Evolutionary conservation across 2,888 invertebrate species (phyloP).

Genomic region (Zaprionus lineosus): DNA sequence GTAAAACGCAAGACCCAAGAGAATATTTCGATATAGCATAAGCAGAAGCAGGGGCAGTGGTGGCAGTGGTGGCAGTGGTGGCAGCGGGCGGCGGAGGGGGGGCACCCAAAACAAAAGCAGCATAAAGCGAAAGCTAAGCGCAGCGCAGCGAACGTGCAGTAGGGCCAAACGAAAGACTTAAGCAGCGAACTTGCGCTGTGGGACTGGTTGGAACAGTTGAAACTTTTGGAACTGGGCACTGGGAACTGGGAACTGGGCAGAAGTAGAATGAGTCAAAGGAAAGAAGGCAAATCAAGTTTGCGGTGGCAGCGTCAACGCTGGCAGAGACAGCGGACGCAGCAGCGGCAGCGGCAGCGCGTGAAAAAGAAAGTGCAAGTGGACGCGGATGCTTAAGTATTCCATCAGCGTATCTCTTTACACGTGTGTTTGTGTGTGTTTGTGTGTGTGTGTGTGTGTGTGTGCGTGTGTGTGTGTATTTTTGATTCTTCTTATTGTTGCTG

Average conservation of each 20-base stretch:
- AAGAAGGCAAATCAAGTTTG: slow-evolving; percentile 40
- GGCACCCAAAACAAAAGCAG: slow-evolving; percentile 40
- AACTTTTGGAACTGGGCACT: slow-evolving; percentile 8
- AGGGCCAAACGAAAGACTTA: slow-evolving; percentile 71
- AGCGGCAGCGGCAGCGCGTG: slow-evolving; percentile 49
- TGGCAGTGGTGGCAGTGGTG: neutral
- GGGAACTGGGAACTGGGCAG: slow-evolving; percentile 38
- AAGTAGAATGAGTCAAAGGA: slow-evolving; percentile 59
- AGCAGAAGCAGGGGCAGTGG: neutral
- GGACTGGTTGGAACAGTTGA: slow-evolving; percentile 1
- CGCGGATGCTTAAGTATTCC: slow-evolving; percentile 82
- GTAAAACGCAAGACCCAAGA: slow-evolving; percentile 27
- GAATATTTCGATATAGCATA: slow-evolving; percentile 39
- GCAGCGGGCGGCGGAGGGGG: neutral
- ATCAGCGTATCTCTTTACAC: slow-evolving; percentile 39
- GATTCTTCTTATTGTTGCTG: slow-evolving; percentile 53
- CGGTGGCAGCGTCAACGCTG: slow-evolving; percentile 30
- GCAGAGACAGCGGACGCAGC: slow-evolving; percentile 14
- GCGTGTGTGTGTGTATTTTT: slow-evolving; percentile 29
- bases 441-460: slow-evolving; percentile 13
- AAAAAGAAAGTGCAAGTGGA: slow-evolving; percentile 82
- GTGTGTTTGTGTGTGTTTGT: slow-evolving; percentile 7
- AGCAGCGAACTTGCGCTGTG: slow-evolving; percentile 58
- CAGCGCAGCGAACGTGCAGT: slow-evolving; percentile 48
- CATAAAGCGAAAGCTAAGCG: slow-evolving; percentile 65